These are phyloP conservation scores for Drosophila longiperda DNA, from an alignment of 2,888 invertebrate species.

Conservation along the genomic window DNA sequence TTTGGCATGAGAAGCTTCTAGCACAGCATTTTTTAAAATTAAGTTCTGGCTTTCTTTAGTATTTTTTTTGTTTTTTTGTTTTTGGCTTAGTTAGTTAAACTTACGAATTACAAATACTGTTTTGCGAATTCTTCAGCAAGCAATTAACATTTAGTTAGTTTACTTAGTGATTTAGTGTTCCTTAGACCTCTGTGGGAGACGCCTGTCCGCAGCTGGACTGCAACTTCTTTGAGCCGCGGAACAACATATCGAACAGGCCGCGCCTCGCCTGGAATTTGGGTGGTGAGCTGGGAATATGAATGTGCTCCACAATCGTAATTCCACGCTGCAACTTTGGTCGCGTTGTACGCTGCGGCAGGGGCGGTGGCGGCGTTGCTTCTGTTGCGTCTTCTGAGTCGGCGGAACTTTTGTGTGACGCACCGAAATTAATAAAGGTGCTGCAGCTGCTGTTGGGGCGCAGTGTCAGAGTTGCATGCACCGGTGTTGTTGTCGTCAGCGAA, in stretches of 20 bases:
- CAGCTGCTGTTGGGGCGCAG: slow-evolving; percentile 81
- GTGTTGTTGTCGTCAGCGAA: slow-evolving; percentile 66
- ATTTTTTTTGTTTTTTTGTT: slow-evolving; percentile 11
- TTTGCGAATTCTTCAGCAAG: slow-evolving; percentile 80
- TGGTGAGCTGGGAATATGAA: slow-evolving; percentile 68
- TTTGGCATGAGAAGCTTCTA: slow-evolving; percentile 80
- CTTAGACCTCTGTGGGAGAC: slow-evolving; percentile 83
- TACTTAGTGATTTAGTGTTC: slow-evolving; percentile 29
- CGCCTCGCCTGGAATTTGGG: slow-evolving; percentile 69
- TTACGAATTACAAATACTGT: slow-evolving; percentile 75
- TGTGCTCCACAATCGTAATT: slow-evolving; percentile 81
- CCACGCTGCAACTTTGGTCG: slow-evolving; percentile 79
- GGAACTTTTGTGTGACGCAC: slow-evolving; percentile 43
- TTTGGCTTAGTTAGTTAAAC: slow-evolving; percentile 59
- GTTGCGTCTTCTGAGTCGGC: slow-evolving; percentile 62
- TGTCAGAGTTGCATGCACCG: slow-evolving; percentile 63
- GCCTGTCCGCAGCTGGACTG: slow-evolving; percentile 80
- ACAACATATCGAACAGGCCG: slow-evolving; percentile 83
- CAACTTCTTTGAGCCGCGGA: slow-evolving; percentile 83
- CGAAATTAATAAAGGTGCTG: slow-evolving; percentile 81
- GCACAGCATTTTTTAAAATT: slow-evolving; percentile 57
- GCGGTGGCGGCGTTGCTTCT: slow-evolving; percentile 52
- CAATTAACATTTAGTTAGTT: slow-evolving; percentile 46
- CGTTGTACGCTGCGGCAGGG: slow-evolving; percentile 20
- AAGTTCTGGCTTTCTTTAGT: slow-evolving; percentile 8